Evolutionary conservation across 92 coral and sea anemone genomes (phyloP), one percentile per base, ranked within the genome.

Genomic region (Anthopleura xanthogrammica): DNA sequence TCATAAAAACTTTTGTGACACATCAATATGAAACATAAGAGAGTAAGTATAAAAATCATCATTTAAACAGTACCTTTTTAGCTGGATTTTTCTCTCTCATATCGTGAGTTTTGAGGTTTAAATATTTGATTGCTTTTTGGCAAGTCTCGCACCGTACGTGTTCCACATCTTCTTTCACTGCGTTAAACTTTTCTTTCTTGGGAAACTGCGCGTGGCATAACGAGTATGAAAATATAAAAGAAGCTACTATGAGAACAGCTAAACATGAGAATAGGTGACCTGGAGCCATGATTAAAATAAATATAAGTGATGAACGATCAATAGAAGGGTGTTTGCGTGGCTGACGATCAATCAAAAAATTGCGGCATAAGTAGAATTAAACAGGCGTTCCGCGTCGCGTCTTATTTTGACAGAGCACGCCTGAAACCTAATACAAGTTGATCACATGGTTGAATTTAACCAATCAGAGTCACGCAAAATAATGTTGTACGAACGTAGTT

Each of bases 141-240:
- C 99, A 97, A 17, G 98, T 93, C 72, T 97, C 97, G 42, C 99
- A 97, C 77, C 89, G 96, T 60, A 97, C 88, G 66, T 78, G 85
- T 11, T 91, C 91, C 39, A 97, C 86, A 66, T 97, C 98, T 76
- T 90, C 97, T 62, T 89, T 94, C 41, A 90, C 85, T 64, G 99
- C 95, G 65, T 90, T 75, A 80, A 85, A 94, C 80, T 93, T 93
- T 71, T 91, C 98, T 56, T 93, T 93, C 84, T 93, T 93, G 50
- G 95, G 97, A 55, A 89, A 87, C 76, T 88, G 90, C 16, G 92
- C 91, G 52, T 85, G 75, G 41, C 65, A 83, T 54, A 41, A 56
- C 40, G 87, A 77, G 82, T 64, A 54, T 68, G 71, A 17, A 8
- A 70, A 78, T 17, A 81, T 41, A 40, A 78, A 74, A n/a, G 82